Conservation (phyloP, 2,888 invertebrate species). For the Alloscopus bannaensis region DNA sequence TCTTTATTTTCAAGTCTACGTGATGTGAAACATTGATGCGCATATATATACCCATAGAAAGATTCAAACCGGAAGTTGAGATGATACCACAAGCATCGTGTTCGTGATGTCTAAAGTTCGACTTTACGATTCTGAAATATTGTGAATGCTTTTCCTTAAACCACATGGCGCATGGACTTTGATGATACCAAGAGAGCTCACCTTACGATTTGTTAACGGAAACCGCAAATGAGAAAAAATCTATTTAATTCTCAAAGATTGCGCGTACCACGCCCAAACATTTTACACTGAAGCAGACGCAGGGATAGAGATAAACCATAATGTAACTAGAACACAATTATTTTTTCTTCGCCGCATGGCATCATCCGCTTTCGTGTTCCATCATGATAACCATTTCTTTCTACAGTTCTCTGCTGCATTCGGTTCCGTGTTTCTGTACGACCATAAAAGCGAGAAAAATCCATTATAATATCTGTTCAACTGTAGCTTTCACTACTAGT, state of each 20-base stretch:
- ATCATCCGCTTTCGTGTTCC: conserved; percentile 61
- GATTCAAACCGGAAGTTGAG: conserved; percentile 38
- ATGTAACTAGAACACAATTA: conserved; percentile 16
- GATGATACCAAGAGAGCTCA: too few relatives aligned
- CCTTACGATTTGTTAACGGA: conserved; percentile 30
- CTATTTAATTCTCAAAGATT: conserved; percentile 46
- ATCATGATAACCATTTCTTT: conserved; percentile 40
- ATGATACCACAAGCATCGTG: too few relatives aligned
- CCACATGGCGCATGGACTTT: too few relatives aligned
- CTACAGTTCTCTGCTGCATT: conserved; percentile 15
- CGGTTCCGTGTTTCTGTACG: background rate
- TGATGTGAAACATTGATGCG: background rate
- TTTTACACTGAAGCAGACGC: conserved; percentile 38
- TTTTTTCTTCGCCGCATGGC: conserved; percentile 42
- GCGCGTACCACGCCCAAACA: conserved; percentile 55
- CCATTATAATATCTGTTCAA: conserved; percentile 47
- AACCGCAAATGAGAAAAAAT: conserved; percentile 57
- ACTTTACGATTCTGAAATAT: too few relatives aligned
- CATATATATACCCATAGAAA: conserved; percentile 9
- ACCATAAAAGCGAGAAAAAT: background rate
- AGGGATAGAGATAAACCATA: conserved; percentile 30
- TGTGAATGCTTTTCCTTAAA: too few relatives aligned
- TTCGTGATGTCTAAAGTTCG: too few relatives aligned
- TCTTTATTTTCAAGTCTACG: too few relatives aligned
- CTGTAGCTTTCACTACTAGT: too few relatives aligned